Evolutionary conservation across 2,888 invertebrate species (phyloP).

Genomic region (Leptopilina myrica): DNA sequence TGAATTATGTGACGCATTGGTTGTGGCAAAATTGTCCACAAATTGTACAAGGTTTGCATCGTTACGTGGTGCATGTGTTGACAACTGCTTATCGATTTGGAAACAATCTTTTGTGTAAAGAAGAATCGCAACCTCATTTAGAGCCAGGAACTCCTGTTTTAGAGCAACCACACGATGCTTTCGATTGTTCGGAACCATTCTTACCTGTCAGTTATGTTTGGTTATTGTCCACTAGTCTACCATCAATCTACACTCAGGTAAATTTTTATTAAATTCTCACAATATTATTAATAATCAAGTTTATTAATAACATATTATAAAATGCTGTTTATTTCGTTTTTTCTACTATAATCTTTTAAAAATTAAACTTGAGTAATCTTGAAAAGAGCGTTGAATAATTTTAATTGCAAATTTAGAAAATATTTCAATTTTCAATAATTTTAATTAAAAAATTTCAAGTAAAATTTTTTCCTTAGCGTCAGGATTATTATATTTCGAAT

Average conservation of each 20-base stretch:
- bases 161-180: constrained; percentile 70
- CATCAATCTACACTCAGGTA: constrained; percentile 77
- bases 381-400: too few relatives aligned
- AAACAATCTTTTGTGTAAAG: constrained; percentile 66
- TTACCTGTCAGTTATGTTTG: constrained; percentile 84
- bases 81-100: constrained; percentile 80
- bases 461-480: too few relatives aligned
- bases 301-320: too few relatives aligned
- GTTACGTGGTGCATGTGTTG: constrained; percentile 81
- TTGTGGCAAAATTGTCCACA: constrained; percentile 87
- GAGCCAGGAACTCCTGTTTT: constrained; percentile 88
- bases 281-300: neutral
- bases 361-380: too few relatives aligned
- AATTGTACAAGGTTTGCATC: constrained; percentile 86
- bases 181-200: constrained; percentile 72
- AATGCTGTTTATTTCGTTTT: too few relatives aligned
- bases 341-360: too few relatives aligned
- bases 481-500: too few relatives aligned
- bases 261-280: constrained; percentile 39
- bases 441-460: too few relatives aligned
- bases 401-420: too few relatives aligned
- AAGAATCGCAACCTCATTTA: constrained; percentile 76
- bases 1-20: constrained; percentile 89
- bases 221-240: constrained; percentile 83
- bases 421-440: too few relatives aligned